Conservation (phyloP, 2,797 vertebrate species). For the Geotria australis region DNA sequence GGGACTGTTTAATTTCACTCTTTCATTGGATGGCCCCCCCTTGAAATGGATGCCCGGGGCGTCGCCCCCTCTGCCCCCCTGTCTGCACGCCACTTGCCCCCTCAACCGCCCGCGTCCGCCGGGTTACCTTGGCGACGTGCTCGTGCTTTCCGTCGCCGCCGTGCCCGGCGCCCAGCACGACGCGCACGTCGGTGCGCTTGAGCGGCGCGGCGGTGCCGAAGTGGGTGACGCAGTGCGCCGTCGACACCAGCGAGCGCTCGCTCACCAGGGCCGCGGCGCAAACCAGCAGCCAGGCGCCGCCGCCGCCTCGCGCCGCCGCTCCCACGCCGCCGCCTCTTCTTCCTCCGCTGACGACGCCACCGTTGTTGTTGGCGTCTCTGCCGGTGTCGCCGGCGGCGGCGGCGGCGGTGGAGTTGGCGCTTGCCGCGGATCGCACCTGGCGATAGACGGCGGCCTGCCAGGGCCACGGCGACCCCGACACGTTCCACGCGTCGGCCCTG, state of each 20-base stretch:
- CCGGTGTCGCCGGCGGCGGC: no score
- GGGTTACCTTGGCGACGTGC: constrained; percentile 21
- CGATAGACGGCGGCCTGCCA: constrained; percentile 84
- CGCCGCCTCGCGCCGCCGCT: constrained; percentile 9
- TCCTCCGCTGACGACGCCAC: no score
- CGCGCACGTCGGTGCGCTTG: constrained; percentile 38
- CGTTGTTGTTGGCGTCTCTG: no score
- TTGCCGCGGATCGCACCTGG: no score
- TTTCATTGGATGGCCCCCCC: no score
- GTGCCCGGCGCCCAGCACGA: constrained; percentile 60
- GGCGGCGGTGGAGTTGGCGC: no score
- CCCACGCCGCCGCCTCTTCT: constrained; percentile 1
- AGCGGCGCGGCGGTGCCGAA: constrained; percentile 45
- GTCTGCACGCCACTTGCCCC: no score
- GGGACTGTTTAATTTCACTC: no score
- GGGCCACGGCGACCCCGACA: constrained; percentile 37
- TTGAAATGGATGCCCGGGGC: no score
- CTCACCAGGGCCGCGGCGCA: constrained; percentile 78
- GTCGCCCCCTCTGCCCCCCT: no score
- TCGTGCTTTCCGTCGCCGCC: constrained; percentile 37
- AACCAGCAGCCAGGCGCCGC: constrained; percentile 49
- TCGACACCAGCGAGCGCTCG: constrained; percentile 54
- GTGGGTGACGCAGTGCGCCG: constrained; percentile 72
- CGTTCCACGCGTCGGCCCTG: constrained; percentile 8
- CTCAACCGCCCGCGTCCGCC: no score